A percentile compares a stretch with the other conserved stretches of the same genome.
Evolutionary conservation across 2,113 vertebrate genomes (phyloP).

Genomic region (Beaufortia kweichowensis): DNA sequence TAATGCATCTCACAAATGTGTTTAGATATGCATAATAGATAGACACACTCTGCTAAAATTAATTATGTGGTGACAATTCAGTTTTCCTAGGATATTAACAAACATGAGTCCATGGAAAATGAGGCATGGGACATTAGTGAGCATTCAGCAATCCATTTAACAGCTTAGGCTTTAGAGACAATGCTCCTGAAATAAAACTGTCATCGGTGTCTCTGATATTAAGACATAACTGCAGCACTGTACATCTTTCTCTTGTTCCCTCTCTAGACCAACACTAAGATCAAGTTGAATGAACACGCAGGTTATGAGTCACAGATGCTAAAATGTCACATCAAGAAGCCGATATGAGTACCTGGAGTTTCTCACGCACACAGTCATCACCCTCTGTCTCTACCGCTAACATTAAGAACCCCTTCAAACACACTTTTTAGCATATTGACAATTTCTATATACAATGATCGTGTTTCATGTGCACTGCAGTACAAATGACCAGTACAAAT

Average conservation of each 20-base stretch:
- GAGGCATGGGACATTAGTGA: background rate
- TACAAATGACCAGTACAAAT: background rate
- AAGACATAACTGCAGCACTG: no score
- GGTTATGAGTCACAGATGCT: background rate
- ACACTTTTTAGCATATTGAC: no score
- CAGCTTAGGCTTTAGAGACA: background rate
- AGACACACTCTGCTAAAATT: background rate
- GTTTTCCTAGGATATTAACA: constrained; percentile 1
- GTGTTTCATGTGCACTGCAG: background rate
- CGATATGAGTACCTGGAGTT: no score
- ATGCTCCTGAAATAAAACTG: no score
- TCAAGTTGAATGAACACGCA: background rate
- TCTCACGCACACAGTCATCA: no score
- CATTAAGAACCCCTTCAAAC: background rate
- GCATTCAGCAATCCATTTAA: background rate
- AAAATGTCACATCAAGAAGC: no score
- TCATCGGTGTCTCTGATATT: no score
- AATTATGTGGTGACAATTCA: constrained; percentile 1
- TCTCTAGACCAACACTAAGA: background rate
- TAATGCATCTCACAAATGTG: constrained; percentile 16
- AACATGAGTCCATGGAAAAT: background rate
- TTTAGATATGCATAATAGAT: constrained; percentile 7
- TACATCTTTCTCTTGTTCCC: no score
- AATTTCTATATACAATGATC: no score
- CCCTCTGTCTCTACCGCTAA: background rate